Base-by-base conservation (phyloP, 2,797 vertebrate genomes). In the Rhadinocentrus ornatus region DNA sequence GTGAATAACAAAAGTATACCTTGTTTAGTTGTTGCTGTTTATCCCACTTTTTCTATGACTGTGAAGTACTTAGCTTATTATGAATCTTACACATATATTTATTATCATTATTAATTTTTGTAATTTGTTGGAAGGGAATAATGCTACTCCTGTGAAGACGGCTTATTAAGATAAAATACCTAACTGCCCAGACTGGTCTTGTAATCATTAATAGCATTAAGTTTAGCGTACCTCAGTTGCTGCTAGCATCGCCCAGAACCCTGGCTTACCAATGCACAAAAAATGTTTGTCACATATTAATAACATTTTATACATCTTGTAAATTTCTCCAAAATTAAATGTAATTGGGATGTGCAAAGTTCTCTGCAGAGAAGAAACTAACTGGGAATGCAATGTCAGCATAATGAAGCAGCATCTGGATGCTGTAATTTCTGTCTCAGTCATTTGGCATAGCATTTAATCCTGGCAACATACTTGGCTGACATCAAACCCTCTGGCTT, bases 391-490 rank as follows among this genome's bases (percentile, higher is more conserved):
- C 59, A 66, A 68, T 82, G 70, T 85, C 85, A 78, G 85, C 75
- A 86, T 54, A 84, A 72, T 77, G 59, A 57, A 77, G 81, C 52
- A 53, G 71, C 73, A 82, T 85, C 71, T 86, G 79, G 60, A 83
- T 66, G 77, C 82, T 77, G 66, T 80, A 81, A 88, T 75, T 87
- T 87, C 55, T 84, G 53, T 60, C 61, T 67, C 74, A 54, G 70
- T 80, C 69, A 63, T 70, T 70, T 75, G 77, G 75, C 62, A 26
- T 61, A 53, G 77, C 65, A 35, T 73, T 81, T 66, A 77, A 72
- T 80, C 60, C 85, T 56, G 35, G 66, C 86, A 83, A 86, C 79
- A 58, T 82, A 73, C 73, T 85, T 81, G n/a, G n/a, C n/a, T n/a
- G 89, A 73, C 73, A 66, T 77, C 58, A 82, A 79, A 84, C 70